Conservation (phyloP, 2,797 vertebrate genomes). For the Arremon brunneinucha region DNA sequence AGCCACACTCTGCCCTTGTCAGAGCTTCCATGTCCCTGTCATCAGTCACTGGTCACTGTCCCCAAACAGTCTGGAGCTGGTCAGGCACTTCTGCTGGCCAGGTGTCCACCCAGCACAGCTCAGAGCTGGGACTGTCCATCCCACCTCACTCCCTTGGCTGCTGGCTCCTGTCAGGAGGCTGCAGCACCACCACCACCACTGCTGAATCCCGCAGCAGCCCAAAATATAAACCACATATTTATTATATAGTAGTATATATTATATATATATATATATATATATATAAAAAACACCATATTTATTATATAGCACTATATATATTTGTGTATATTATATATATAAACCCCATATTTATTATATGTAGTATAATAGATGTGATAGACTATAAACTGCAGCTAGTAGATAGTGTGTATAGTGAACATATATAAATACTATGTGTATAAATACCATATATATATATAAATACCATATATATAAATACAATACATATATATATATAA, state of each 20-base stretch:
- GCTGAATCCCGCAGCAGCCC: neutral
- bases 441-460: neutral
- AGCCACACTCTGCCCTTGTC: accelerated
- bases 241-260: too few relatives aligned
- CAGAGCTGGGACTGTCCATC: accelerated
- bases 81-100: neutral
- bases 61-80: neutral
- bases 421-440: neutral
- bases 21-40: neutral
- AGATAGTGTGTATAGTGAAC: neutral
- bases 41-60: neutral
- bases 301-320: too few relatives aligned
- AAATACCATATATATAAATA: neutral
- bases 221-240: neutral
- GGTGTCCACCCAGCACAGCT: accelerated
- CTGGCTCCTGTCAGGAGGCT: neutral
- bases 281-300: too few relatives aligned
- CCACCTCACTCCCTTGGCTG: accelerated
- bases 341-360: neutral
- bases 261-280: too few relatives aligned
- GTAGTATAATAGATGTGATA: neutral
- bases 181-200: neutral
- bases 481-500: too few relatives aligned
- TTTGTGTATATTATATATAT: too few relatives aligned
- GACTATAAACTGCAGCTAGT: neutral